Conservation (phyloP, 2,797 vertebrate species). For the Bufotes viridis region DNA sequence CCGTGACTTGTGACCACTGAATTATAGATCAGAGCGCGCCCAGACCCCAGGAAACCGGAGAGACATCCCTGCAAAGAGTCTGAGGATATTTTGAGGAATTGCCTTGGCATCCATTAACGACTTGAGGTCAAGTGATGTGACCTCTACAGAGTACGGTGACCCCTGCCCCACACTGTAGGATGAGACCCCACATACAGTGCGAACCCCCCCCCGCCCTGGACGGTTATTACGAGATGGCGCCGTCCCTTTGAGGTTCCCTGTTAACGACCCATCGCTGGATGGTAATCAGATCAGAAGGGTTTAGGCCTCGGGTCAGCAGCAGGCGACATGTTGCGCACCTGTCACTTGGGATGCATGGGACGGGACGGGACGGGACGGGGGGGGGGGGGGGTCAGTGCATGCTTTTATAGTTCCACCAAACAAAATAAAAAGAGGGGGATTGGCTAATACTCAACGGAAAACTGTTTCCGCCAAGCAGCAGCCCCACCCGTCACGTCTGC, state of each 20-base stretch:
- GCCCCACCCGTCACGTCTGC: not conserved
- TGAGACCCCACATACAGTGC: too few species aligned
- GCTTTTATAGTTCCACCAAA: not conserved
- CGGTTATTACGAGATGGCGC: not conserved
- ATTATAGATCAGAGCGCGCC: not conserved
- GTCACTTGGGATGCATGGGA: not conserved
- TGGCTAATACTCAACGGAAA: not conserved
- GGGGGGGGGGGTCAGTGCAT: not conserved
- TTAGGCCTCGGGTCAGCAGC: not conserved
- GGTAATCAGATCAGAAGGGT: constrained; percentile 11
- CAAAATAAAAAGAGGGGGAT: not conserved
- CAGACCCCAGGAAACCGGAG: not conserved
- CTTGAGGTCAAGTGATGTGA: not conserved
- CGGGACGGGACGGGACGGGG: too few species aligned
- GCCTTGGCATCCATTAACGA: not conserved
- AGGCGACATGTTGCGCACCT: not conserved
- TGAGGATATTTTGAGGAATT: not conserved
- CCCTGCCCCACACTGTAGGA: not conserved
- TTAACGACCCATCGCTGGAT: not conserved
- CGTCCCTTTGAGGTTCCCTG: not conserved
- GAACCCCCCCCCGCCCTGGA: too few species aligned
- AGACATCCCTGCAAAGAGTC: not conserved
- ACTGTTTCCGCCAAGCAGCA: not conserved
- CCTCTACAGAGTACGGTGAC: not conserved
- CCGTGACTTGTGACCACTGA: not conserved